Evolutionary conservation across 2,888 invertebrate genomes (phyloP).

Genomic region (Mactromeris polynyma): DNA sequence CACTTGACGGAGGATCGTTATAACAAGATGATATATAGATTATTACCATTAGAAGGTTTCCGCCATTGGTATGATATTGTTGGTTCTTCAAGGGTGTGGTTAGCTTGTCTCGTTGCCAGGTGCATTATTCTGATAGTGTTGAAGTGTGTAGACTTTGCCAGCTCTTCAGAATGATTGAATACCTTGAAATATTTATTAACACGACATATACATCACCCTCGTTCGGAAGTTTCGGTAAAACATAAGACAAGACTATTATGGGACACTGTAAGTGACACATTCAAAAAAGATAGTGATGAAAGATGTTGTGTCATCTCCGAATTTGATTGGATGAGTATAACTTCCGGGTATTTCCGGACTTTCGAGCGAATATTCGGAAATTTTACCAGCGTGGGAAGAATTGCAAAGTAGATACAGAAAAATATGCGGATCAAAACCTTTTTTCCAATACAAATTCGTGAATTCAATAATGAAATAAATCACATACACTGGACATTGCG

Average conservation of each 20-base stretch:
- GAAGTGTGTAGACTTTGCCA: background rate
- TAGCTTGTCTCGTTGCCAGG: background rate
- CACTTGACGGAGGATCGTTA: too few relatives aligned
- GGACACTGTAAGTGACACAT: background rate
- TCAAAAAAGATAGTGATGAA: background rate
- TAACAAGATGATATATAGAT: too few relatives aligned
- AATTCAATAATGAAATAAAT: background rate
- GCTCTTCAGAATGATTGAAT: conserved; percentile 3
- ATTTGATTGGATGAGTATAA: background rate
- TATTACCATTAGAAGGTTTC: conserved; percentile 1
- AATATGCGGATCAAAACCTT: too few relatives aligned
- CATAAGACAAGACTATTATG: background rate
- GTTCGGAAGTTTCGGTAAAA: too few relatives aligned
- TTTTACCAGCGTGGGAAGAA: background rate
- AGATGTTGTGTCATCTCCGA: background rate
- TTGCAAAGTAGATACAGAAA: too few relatives aligned
- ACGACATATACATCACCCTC: too few relatives aligned
- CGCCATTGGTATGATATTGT: background rate
- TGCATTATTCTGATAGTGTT: conserved; percentile 23
- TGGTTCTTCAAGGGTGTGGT: conserved; percentile 4
- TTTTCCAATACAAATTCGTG: too few relatives aligned
- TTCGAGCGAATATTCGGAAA: background rate
- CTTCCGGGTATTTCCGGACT: background rate
- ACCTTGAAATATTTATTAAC: background rate
- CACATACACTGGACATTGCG: conserved; percentile 53